Evolutionary conservation across 2,113 vertebrate genomes (phyloP).

Genomic region (Gila orcuttii): DNA sequence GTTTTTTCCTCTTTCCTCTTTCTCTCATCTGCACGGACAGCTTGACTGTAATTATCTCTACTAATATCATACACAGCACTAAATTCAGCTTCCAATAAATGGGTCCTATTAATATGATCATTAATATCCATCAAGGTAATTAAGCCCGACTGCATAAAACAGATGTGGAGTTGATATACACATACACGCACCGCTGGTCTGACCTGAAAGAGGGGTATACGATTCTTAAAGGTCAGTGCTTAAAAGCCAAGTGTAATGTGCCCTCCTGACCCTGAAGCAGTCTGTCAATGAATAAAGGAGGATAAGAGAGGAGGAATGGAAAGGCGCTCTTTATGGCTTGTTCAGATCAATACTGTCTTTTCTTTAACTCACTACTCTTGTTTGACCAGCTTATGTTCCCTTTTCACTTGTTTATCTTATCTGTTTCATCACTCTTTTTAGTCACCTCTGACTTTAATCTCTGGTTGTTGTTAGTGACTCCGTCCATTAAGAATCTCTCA

Average conservation of each 20-base stretch:
- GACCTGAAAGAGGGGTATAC: not conserved
- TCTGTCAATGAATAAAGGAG: not conserved
- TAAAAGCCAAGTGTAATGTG: slow-evolving; percentile 12
- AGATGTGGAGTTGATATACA: not conserved
- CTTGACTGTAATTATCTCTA: slow-evolving; percentile 11
- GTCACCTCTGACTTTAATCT: slow-evolving; percentile 14
- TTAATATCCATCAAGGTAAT: slow-evolving; percentile 23
- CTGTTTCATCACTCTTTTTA: slow-evolving; percentile 16
- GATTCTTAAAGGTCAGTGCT: slow-evolving; percentile 3
- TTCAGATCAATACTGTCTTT: slow-evolving; percentile 18
- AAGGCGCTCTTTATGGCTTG: slow-evolving; percentile 9
- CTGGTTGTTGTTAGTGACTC: not conserved
- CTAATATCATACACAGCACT: not conserved
- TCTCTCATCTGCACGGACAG: not conserved
- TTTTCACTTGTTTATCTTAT: slow-evolving; percentile 35
- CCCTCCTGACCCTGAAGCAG: slow-evolving; percentile 11
- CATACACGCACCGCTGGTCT: not conserved
- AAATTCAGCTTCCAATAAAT: slow-evolving; percentile 5
- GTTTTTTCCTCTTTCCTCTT: not conserved
- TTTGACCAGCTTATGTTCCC: not conserved
- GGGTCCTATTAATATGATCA: not conserved
- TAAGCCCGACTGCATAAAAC: slow-evolving; percentile 4
- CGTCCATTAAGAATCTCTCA: not conserved
- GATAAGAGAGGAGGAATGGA: not conserved
- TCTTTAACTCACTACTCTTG: not conserved